These are phyloP conservation scores for Erethizon dorsatum DNA, from an alignment of 2,797 vertebrate species.

Conservation along the genomic window DNA sequence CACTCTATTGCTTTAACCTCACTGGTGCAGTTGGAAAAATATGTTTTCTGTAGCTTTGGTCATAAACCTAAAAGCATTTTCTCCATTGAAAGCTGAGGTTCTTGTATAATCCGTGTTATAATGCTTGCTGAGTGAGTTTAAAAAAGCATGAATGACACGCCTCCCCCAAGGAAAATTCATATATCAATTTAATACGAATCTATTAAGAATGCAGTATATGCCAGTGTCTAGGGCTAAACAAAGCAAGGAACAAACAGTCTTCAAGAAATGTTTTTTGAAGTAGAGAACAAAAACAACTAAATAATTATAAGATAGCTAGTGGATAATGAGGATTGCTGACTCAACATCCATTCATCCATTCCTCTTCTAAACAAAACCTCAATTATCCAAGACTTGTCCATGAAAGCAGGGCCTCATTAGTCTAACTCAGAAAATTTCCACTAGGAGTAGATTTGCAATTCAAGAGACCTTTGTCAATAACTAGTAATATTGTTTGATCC, in stretches of 20 bases:
- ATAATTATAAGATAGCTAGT: neutral
- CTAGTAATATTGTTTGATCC: neutral
- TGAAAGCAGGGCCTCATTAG: neutral
- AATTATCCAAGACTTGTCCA: neutral
- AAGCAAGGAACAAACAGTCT: slow-evolving; percentile 32
- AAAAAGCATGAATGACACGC: slow-evolving; percentile 47
- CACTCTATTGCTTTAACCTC: slow-evolving; percentile 56
- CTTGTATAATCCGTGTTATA: slow-evolving; percentile 41
- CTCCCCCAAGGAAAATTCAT: slow-evolving; percentile 71
- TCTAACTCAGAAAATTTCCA: neutral
- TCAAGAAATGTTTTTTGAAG: slow-evolving; percentile 33
- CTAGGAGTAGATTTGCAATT: neutral
- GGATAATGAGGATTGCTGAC: neutral
- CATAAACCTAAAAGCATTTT: slow-evolving; percentile 70
- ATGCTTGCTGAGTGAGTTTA: slow-evolving; percentile 21
- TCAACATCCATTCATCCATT: slow-evolving; percentile 2
- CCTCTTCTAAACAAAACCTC: slow-evolving; percentile 26
- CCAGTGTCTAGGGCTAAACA: neutral
- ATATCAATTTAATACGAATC: slow-evolving; percentile 66
- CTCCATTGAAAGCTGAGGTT: slow-evolving; percentile 29
- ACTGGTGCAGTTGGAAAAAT: slow-evolving; percentile 53
- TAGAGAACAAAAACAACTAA: slow-evolving; percentile 36
- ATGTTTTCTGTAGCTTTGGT: slow-evolving; percentile 66
- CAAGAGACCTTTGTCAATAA: neutral
- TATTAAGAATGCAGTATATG: slow-evolving; percentile 30